Evolutionary conservation across 1,140 invertebrate species (phyloP).

Genomic region (Macrosteles quadrilineatus): DNA sequence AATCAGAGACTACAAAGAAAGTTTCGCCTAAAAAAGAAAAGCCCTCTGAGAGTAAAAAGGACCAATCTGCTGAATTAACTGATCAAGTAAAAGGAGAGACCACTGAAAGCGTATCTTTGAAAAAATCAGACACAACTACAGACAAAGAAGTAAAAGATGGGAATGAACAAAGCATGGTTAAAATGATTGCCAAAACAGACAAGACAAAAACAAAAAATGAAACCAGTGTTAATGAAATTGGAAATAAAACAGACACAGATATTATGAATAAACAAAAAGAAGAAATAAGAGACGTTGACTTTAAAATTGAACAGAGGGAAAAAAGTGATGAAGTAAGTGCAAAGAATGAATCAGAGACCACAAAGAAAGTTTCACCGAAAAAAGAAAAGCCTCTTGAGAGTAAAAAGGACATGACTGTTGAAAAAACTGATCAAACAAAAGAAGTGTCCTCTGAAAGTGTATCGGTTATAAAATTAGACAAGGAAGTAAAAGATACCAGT

Average conservation of each 20-base stretch:
- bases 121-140: conserved; percentile 18
- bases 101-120: conserved; percentile 31
- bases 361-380: conserved; percentile 25
- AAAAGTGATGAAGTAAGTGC: conserved; percentile 32
- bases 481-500: conserved; percentile 40
- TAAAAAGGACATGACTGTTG: neutral
- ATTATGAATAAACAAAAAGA: conserved; percentile 16
- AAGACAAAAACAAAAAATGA: conserved; percentile 19
- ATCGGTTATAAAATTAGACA: conserved; percentile 40
- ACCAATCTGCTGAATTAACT: neutral
- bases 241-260: no score
- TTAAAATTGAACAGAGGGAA: conserved; percentile 24
- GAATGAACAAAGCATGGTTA: conserved; percentile 22
- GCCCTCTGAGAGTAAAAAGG: no score
- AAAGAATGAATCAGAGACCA: conserved; percentile 30
- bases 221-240: no score
- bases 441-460: conserved; percentile 38
- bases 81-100: conserved; percentile 26
- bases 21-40: neutral
- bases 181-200: conserved; percentile 2
- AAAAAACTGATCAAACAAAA: conserved; percentile 36
- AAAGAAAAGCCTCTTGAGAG: neutral
- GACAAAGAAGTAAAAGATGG: conserved; percentile 32
- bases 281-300: conserved; percentile 21
- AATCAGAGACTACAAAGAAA: neutral